These are phyloP conservation scores for Chaetogeoica ovagalla DNA, from an alignment of 2,888 invertebrate species.

Conservation along the genomic window DNA sequence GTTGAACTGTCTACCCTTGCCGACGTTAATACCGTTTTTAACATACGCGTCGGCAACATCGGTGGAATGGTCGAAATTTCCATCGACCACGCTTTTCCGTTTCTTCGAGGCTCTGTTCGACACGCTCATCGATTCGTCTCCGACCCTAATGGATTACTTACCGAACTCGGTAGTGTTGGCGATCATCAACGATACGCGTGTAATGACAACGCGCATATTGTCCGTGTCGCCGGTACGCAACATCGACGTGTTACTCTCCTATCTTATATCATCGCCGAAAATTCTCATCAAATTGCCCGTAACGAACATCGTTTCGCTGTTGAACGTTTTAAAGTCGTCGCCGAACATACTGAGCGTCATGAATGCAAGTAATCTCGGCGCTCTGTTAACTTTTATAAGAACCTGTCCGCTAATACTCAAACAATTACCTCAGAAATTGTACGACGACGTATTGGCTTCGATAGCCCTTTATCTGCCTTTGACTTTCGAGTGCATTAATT, in stretches of 20 bases:
- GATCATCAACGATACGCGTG: no score
- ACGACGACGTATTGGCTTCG: neutral
- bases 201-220: neutral
- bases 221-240: neutral
- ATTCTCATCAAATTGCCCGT: neutral
- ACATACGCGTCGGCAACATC: neutral
- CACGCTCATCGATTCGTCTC: neutral
- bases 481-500: no score
- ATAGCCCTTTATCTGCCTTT: neutral
- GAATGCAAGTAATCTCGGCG: neutral
- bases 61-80: neutral
- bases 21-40: neutral
- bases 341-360: neutral
- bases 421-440: neutral
- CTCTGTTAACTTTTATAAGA: neutral
- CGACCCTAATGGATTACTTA: neutral
- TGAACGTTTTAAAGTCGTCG: neutral
- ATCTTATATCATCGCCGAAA: neutral
- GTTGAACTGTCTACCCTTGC: neutral
- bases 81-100: neutral
- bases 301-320: rapidly evolving
- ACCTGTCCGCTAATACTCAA: no score
- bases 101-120: conserved; percentile 4
- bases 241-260: neutral
- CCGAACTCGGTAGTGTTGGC: no score